phyloP scores from a whole-genome alignment of 2,113 vertebrate genomes.

The Pomatorhinus ruficollis region DNA sequence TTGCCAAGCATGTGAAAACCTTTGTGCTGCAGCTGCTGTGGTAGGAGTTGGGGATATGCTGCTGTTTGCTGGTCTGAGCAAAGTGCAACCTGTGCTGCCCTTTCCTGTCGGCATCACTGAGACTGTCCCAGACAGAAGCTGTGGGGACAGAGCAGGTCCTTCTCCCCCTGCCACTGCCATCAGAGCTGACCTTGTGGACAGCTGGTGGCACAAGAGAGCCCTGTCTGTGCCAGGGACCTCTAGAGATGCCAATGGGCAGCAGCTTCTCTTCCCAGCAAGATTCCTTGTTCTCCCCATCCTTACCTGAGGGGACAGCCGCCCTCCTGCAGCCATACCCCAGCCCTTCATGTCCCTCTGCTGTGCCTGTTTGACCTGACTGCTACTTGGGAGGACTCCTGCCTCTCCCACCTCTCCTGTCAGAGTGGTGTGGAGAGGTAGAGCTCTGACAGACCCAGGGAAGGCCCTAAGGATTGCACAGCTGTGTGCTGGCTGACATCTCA shows the following conservation, averaged over 20 bases:
- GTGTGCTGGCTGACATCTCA: neutral
- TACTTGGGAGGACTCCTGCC: neutral
- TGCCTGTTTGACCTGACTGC: neutral
- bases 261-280: neutral
- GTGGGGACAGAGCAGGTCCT: neutral
- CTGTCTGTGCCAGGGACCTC: neutral
- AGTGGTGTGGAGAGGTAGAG: neutral
- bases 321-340: neutral
- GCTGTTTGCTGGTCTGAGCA: neutral
- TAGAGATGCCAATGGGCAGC: neutral
- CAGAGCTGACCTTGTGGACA: neutral
- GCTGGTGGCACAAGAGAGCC: neutral
- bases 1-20: neutral
- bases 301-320: neutral
- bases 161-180: neutral
- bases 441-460: neutral
- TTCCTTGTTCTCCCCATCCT: neutral
- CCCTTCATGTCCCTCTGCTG: neutral
- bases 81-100: neutral
- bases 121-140: neutral
- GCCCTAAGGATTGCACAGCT: fast-evolving
- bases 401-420: neutral
- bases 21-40: neutral
- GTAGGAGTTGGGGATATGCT: neutral
- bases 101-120: neutral